Evolutionary conservation across 1,140 invertebrate genomes (phyloP).

Genomic region (Glossosoma conforme): DNA sequence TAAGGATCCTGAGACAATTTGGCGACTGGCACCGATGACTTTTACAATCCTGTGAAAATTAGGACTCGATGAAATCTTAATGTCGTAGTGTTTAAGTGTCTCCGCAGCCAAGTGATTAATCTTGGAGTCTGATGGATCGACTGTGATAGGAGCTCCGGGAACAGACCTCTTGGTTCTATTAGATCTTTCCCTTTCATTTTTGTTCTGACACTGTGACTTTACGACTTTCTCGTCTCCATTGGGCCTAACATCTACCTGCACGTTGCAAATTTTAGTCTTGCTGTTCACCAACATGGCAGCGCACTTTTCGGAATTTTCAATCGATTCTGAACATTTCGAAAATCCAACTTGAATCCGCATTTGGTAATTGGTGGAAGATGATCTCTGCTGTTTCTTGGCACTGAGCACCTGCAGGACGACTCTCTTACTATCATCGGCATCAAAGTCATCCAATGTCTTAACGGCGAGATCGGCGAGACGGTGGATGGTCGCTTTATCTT

Average conservation of each 20-base stretch:
- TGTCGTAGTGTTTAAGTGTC: constrained; percentile 34
- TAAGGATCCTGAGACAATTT: constrained; percentile 31
- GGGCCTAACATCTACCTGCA: constrained; percentile 34
- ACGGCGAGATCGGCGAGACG: constrained; percentile 37
- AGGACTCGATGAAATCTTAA: constrained; percentile 22
- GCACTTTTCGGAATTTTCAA: constrained; percentile 9
- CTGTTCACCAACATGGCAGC: constrained; percentile 1
- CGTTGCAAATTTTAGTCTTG: constrained; percentile 36
- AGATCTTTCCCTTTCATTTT: constrained; percentile 10
- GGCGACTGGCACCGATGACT: constrained; percentile 33
- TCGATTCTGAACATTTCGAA: constrained; percentile 35
- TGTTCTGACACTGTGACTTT: constrained; percentile 38
- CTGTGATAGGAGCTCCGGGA: constrained; percentile 6
- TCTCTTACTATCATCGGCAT: constrained; percentile 37
- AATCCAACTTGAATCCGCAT: constrained; percentile 35
- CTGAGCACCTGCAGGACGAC: constrained; percentile 36
- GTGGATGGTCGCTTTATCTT: constrained; percentile 27
- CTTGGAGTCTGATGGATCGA: constrained; percentile 32
- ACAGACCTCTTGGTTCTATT: constrained; percentile 2
- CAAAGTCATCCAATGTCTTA: constrained; percentile 36
- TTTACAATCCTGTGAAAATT: constrained; percentile 35
- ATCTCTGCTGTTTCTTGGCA: constrained; percentile 35
- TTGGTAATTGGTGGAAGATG: constrained; percentile 35
- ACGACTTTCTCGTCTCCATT: constrained; percentile 36
- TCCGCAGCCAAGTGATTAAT: constrained; percentile 35